Evolutionary conservation across 2,113 vertebrate genomes (phyloP), one percentile per base, ranked within the genome.

Genomic region (Malurus alboscapulatus): DNA sequence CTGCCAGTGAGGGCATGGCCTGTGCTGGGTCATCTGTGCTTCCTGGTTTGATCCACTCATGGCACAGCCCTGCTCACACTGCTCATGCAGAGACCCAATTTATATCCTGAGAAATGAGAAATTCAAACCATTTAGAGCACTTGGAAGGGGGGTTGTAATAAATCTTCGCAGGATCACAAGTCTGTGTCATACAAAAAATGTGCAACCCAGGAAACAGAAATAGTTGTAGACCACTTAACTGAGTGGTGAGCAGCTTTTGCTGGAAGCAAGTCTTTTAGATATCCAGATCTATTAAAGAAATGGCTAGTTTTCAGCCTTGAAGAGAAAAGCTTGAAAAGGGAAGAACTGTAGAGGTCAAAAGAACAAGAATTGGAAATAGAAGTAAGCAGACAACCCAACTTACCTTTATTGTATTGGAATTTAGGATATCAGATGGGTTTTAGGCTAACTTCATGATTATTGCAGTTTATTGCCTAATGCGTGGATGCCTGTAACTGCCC

Each of bases 31-130:
- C 62, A 51, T 18, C 58, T 2, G 2, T 17, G 10, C 29, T 44
- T 68, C 26, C 57, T 21, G 38, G 2, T 53, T 53, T 3, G 0
- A 66, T 24, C 11, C 7, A 2, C 14, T 29, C 20, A 2, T 24
- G 65, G 61, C 29, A 62, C 22, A 91, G 61, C 25, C n/a, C 30
- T 53, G 40, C 54, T 74, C n/a, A 15, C 51, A 6, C 29, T 65
- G n/a, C 29, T 67, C 18, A 8, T 9, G 5, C 59, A 48, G 69
- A 29, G 24, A 36, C 9, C 19, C 24, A 25, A 36, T 25, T 72
- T 27, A 21, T 42, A 30, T 20, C 45, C 53, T 29, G 48, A 82
- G 57, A 67, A 88, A 6, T 9, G 42, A 90, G 22, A 81, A 92
- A 71, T 77, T 30, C 72, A 76, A 86, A 58, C 6, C 21, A 16